A percentile compares a stretch with the other conserved stretches of the same genome.
Evolutionary conservation across 2,113 vertebrate species (phyloP).

Genomic region (Chionodraco myersi): DNA sequence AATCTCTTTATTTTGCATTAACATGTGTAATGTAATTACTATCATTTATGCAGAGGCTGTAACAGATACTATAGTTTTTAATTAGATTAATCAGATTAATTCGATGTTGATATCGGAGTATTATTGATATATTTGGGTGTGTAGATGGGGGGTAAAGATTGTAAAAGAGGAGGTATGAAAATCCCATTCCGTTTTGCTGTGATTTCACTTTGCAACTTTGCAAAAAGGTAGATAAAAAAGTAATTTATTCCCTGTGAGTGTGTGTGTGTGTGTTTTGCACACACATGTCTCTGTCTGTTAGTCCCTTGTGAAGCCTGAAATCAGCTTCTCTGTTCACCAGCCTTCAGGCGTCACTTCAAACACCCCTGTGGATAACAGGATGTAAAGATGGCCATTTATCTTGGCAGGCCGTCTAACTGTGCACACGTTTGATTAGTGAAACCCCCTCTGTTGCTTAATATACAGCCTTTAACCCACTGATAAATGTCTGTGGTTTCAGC

Average conservation of each 20-base stretch:
- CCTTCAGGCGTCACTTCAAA: constrained; percentile 55
- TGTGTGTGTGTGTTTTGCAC: constrained; percentile 6
- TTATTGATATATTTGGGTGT: background rate
- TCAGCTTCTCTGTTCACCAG: constrained; percentile 37
- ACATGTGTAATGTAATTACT: background rate
- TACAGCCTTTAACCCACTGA: constrained; percentile 43
- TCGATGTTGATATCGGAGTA: background rate
- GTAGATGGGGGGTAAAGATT: background rate
- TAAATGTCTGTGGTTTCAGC: constrained; percentile 28
- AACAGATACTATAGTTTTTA: constrained; percentile 24
- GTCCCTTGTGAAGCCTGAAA: constrained; percentile 33
- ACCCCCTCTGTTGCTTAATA: constrained; percentile 26
- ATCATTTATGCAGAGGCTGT: background rate
- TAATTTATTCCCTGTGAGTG: background rate
- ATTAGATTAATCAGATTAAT: background rate
- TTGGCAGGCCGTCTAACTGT: background rate
- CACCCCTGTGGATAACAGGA: constrained; percentile 42
- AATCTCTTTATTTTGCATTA: background rate
- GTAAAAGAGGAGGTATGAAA: constrained; percentile 4
- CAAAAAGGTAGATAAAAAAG: constrained; percentile 12
- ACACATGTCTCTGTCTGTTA: background rate
- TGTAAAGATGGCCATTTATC: constrained; percentile 55
- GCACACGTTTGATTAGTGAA: constrained; percentile 60
- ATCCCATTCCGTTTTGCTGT: constrained; percentile 19
- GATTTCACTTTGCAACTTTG: constrained; percentile 34